Percentiles rank a stretch among this genome's conserved stretches.
Evolutionary conservation across 2,113 vertebrate genomes (phyloP).

Genomic region (Trochalopteron elliotii): DNA sequence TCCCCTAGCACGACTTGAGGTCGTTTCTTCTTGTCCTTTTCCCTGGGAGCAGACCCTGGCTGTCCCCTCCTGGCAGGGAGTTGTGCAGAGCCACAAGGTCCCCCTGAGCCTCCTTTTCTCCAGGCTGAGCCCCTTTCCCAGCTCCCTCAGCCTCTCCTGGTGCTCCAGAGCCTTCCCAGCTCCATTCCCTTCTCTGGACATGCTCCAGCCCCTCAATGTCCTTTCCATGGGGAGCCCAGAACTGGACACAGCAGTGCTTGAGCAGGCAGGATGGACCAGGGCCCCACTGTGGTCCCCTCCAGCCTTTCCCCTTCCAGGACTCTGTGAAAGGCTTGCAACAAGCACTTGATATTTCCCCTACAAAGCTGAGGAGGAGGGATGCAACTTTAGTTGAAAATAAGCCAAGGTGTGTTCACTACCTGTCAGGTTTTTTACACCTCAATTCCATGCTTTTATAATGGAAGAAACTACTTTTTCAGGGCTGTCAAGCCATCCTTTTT

Average conservation of each 20-base stretch:
- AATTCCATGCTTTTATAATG: neutral
- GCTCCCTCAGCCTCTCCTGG: neutral
- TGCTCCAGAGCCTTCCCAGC: fast-evolving
- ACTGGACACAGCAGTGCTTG: neutral
- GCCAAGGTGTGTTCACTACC: fast-evolving
- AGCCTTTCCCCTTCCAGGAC: neutral
- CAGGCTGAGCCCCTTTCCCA: neutral
- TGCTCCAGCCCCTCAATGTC: fast-evolving
- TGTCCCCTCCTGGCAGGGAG: neutral
- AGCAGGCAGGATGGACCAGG: neutral
- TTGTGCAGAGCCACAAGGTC: neutral
- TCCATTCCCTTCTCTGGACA: fast-evolving
- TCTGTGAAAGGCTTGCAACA: neutral
- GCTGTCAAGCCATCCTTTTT: neutral
- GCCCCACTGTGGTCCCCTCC: neutral
- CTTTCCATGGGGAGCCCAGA: fast-evolving
- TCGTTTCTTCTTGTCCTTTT: neutral
- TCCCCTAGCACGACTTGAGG: fast-evolving
- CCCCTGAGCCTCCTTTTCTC: neutral
- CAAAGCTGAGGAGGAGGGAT: neutral
- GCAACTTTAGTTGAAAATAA: neutral
- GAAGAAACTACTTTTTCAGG: neutral
- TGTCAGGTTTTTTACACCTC: neutral
- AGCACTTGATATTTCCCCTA: fast-evolving
- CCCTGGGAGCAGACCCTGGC: neutral